A percentile compares a stretch with the other conserved stretches of the same genome.
Conservation (phyloP, 2,888 invertebrate genomes). For the Drosophila multiciliata region DNA sequence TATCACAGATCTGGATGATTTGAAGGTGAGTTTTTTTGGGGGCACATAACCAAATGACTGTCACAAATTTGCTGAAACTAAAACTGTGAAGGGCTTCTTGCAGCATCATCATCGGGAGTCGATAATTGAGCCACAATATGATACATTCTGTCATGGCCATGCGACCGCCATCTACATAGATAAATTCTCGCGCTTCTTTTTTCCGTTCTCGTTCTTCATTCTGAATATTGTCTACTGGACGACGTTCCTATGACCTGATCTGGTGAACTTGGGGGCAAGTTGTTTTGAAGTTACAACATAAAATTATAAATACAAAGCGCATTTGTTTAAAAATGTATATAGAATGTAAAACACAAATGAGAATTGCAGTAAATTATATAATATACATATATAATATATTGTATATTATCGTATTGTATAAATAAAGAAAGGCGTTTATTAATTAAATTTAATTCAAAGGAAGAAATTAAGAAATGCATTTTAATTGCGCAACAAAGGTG, state of each 20-base stretch:
- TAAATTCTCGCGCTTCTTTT: constrained; percentile 94
- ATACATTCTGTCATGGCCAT: constrained; percentile 92
- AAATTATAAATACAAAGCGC: constrained; percentile 64
- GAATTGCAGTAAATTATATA: constrained; percentile 61
- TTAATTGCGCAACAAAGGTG: constrained; percentile 79
- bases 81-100: constrained; percentile 29
- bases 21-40: constrained; percentile 87
- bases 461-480: constrained; percentile 77
- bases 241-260: constrained; percentile 88
- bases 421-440: constrained; percentile 75
- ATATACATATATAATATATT: constrained; percentile 49
- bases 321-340: constrained; percentile 83
- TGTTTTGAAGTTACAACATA: constrained; percentile 8
- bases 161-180: constrained; percentile 94
- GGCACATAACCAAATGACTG: no score
- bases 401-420: constrained; percentile 57
- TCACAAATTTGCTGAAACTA: constrained; percentile 13
- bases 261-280: constrained; percentile 1
- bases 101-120: constrained; percentile 87
- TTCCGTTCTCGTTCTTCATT: constrained; percentile 95
- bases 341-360: constrained; percentile 69
- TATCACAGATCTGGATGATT: constrained; percentile 90
- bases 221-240: constrained; percentile 96
- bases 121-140: constrained; percentile 91
- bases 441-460: constrained; percentile 70